These are phyloP conservation scores for Triplophysa siluroides DNA, from an alignment of 2,113 vertebrate species.

Conservation along the genomic window DNA sequence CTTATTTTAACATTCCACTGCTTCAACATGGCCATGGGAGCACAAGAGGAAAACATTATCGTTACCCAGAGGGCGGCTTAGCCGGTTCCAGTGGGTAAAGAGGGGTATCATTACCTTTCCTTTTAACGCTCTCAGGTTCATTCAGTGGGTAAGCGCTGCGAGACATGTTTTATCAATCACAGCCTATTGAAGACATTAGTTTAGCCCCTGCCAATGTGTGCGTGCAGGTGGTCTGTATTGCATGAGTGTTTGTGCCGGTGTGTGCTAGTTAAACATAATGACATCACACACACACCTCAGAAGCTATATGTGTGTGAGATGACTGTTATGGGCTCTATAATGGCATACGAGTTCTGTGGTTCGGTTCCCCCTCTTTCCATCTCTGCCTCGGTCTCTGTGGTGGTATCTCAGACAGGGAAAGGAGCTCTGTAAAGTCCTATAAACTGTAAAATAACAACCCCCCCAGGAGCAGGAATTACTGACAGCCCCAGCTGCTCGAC, in stretches of 20 bases:
- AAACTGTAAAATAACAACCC: constrained; percentile 49
- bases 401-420: constrained; percentile 45
- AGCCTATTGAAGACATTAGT: constrained; percentile 20
- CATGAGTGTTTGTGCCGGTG: constrained; percentile 26
- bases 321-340: constrained; percentile 7
- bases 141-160: constrained; percentile 6
- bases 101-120: constrained; percentile 44
- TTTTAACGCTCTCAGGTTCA: constrained; percentile 32
- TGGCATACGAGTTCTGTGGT: constrained; percentile 41
- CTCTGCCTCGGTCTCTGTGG: constrained; percentile 23
- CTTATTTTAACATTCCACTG: constrained; percentile 44
- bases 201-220: constrained; percentile 12
- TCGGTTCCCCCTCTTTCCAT: constrained; percentile 25
- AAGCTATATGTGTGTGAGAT: background rate
- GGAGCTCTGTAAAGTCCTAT: constrained; percentile 37
- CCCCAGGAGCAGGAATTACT: constrained; percentile 46
- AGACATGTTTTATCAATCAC: constrained; percentile 46
- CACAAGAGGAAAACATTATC: constrained; percentile 34
- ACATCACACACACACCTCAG: background rate
- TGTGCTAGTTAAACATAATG: background rate
- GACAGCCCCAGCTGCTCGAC: constrained; percentile 45
- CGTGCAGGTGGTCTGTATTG: background rate
- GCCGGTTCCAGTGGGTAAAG: constrained; percentile 18
- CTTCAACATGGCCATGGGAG: constrained; percentile 19
- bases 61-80: constrained; percentile 32